Evolutionary conservation across 1,140 invertebrate species (phyloP).

Genomic region (Uloborus diversus): DNA sequence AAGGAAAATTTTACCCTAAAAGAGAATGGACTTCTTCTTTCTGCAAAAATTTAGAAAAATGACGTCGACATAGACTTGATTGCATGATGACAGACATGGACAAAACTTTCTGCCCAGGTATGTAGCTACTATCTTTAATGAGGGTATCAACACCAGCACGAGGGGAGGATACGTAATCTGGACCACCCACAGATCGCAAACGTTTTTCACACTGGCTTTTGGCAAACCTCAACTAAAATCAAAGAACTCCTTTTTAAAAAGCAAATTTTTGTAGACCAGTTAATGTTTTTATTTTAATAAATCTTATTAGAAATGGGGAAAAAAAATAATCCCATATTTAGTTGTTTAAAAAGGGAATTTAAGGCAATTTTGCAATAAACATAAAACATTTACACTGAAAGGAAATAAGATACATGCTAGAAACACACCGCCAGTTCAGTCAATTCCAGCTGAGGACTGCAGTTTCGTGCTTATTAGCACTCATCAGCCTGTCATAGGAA

Average conservation of each 20-base stretch:
- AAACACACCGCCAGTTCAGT: no score
- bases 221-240: slow-evolving; percentile 71
- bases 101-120: slow-evolving; percentile 63
- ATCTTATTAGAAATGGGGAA: no score
- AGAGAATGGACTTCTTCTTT: slow-evolving; percentile 81
- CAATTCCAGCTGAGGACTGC: no score
- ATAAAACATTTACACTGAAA: no score
- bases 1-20: slow-evolving; percentile 70
- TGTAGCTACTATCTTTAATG: slow-evolving; percentile 16
- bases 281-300: no score
- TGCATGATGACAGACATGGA: slow-evolving; percentile 68
- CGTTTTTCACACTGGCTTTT: slow-evolving; percentile 85
- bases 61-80: slow-evolving; percentile 68
- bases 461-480: no score
- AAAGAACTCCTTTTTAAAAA: background rate
- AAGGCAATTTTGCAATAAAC: no score
- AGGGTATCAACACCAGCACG: slow-evolving; percentile 39
- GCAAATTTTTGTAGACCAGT: no score
- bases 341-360: no score
- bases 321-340: no score
- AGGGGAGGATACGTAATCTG: slow-evolving; percentile 69
- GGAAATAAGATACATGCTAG: no score
- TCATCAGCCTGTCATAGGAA: no score
- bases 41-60: slow-evolving; percentile 82
- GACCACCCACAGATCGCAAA: slow-evolving; percentile 78